phyloP scores from a whole-genome alignment of 1,140 invertebrate genomes.

The Meteorus sp. region DNA sequence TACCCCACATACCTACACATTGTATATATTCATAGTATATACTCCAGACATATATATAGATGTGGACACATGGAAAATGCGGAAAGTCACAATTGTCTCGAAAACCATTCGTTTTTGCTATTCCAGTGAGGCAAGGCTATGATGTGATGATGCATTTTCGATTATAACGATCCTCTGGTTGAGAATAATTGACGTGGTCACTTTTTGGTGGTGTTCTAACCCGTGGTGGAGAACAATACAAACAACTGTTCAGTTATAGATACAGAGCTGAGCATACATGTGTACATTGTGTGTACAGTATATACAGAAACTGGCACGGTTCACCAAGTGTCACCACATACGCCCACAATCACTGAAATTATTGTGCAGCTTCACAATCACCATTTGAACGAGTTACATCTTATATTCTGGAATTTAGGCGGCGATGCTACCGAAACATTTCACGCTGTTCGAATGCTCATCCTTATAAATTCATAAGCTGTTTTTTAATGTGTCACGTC shows the following conservation, averaged over 20 bases:
- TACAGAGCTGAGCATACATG: no score
- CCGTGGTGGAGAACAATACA: conserved; percentile 14
- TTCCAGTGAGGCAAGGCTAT: no score
- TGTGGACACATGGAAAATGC: no score
- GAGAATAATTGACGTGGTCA: no score
- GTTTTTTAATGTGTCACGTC: no score
- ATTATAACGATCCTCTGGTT: no score
- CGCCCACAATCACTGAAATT: conserved; percentile 58
- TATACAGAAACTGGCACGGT: conserved; percentile 26
- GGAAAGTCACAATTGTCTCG: no score
- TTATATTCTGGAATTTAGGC: conserved; percentile 58
- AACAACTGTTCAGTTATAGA: conserved; percentile 22
- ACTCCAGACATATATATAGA: background rate
- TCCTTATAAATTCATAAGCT: no score
- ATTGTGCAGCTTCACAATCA: conserved; percentile 60
- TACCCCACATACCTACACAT: no score
- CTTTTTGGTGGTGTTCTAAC: background rate
- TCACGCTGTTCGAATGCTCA: background rate
- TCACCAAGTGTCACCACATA: conserved; percentile 54
- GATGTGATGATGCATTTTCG: no score
- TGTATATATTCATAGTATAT: background rate
- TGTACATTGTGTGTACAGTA: background rate
- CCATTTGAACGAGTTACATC: conserved; percentile 62
- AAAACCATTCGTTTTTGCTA: no score
- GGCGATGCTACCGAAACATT: background rate